These are phyloP conservation scores for Rhyacophila brunnea DNA, from an alignment of 1,140 invertebrate species.

Conservation along the genomic window DNA sequence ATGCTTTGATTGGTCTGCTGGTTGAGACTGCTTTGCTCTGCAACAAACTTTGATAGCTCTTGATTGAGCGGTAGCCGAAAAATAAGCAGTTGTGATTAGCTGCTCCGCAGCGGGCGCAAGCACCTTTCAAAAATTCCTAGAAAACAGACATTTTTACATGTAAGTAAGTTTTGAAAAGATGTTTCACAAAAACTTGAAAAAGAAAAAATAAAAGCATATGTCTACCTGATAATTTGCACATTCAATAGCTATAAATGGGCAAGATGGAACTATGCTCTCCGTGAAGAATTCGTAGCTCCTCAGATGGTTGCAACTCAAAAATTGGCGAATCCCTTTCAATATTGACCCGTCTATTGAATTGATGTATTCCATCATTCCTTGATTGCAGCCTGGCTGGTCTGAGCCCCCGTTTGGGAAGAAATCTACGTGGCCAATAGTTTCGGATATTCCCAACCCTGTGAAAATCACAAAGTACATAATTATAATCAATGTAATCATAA, in stretches of 20 bases:
- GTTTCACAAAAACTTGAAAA: too few relatives aligned
- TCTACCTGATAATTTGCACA: conserved; percentile 73
- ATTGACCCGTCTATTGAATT: conserved; percentile 61
- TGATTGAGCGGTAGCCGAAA: conserved; percentile 64
- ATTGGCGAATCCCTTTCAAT: conserved; percentile 67
- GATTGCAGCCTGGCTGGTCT: conserved; percentile 81
- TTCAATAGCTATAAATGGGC: conserved; percentile 72
- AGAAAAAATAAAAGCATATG: too few relatives aligned
- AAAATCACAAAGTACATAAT: too few relatives aligned
- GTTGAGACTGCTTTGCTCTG: conserved; percentile 43
- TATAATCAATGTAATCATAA: too few relatives aligned
- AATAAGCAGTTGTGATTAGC: conserved; percentile 64
- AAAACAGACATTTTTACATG: too few relatives aligned
- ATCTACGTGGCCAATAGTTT: conserved; percentile 82
- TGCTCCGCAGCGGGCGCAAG: conserved; percentile 71
- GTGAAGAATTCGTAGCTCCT: conserved; percentile 82
- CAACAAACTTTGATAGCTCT: conserved; percentile 52
- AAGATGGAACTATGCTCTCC: conserved; percentile 77
- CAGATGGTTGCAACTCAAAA: conserved; percentile 82
- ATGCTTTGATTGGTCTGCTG: conserved; percentile 61
- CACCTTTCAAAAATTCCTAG: conserved; percentile 68
- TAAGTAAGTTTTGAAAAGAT: too few relatives aligned
- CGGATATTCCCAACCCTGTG: conserved; percentile 72
- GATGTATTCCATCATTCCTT: conserved; percentile 67
- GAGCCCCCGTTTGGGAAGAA: conserved; percentile 88